Conservation (phyloP, 1,140 invertebrate genomes). For the Bactericera cockerelli region DNA sequence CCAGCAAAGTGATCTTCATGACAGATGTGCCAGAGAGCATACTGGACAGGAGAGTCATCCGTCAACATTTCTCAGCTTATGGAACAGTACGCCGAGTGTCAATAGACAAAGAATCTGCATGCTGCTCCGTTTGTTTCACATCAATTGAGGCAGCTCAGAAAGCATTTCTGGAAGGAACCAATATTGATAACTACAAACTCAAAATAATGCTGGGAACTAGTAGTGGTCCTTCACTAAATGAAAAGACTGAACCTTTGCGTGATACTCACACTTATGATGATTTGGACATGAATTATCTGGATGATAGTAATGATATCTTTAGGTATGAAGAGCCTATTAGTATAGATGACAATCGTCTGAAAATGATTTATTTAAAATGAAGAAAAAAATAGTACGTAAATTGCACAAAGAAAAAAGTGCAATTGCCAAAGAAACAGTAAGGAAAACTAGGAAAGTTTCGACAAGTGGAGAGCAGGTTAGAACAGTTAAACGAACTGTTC, state of each 20-base stretch:
- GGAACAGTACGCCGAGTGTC: neutral
- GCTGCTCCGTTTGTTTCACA: neutral
- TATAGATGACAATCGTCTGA: neutral
- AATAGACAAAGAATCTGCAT: neutral
- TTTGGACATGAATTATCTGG: neutral
- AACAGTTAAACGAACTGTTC: neutral
- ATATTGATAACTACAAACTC: neutral
- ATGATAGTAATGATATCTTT: constrained; percentile 1
- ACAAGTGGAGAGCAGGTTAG: too few relatives aligned
- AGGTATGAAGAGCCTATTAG: neutral
- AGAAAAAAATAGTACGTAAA: neutral
- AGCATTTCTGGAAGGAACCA: constrained; percentile 1
- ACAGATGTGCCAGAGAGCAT: neutral
- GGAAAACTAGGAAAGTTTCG: neutral
- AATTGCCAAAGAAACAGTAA: neutral
- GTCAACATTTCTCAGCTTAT: neutral
- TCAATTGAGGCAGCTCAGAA: neutral
- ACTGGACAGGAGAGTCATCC: neutral
- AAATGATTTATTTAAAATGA: constrained; percentile 3
- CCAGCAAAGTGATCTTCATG: constrained; percentile 5
- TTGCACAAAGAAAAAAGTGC: neutral
- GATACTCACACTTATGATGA: constrained; percentile 4
- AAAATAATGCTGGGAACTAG: neutral
- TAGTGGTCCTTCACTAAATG: neutral
- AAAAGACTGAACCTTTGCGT: neutral